phyloP scores from a whole-genome alignment of 2,888 invertebrate species.

The Gymnosoma rotundatum region DNA sequence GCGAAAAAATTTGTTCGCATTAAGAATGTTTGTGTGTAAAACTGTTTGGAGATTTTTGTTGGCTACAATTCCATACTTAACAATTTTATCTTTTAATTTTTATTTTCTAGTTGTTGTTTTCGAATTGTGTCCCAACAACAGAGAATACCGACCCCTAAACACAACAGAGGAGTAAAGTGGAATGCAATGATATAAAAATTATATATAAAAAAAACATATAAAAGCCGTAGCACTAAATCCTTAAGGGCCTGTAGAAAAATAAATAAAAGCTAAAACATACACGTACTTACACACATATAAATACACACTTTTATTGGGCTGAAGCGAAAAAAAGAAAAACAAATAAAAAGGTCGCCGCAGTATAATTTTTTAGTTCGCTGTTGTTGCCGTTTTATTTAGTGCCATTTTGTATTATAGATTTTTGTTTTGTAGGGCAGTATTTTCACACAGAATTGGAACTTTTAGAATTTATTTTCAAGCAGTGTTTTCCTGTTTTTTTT shows the following conservation, averaged over 20 bases:
- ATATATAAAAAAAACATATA: constrained; percentile 37
- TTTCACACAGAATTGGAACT: constrained; percentile 35
- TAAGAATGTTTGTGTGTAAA: constrained; percentile 2
- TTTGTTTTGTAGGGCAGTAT: constrained; percentile 44
- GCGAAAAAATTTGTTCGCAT: constrained; percentile 33
- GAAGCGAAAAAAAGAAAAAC: constrained; percentile 7
- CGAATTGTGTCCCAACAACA: constrained; percentile 23
- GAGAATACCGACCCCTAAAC: constrained; percentile 12
- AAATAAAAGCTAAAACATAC: constrained; percentile 37
- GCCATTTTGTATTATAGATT: constrained; percentile 44
- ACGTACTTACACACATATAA: neutral
- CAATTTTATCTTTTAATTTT: constrained; percentile 12
- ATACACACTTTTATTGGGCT: neutral
- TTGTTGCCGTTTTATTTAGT: constrained; percentile 30
- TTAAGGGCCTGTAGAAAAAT: constrained; percentile 59
- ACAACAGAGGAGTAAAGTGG: constrained; percentile 25
- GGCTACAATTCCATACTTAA: constrained; percentile 57
- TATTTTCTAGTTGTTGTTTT: constrained; percentile 1
- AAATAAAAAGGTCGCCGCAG: constrained; percentile 54
- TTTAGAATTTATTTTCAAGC: constrained; percentile 42
- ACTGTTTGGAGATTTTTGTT: constrained; percentile 37
- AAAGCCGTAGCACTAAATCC: constrained; percentile 61
- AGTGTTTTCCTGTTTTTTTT: neutral
- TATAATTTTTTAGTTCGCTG: constrained; percentile 5
- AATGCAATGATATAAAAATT: constrained; percentile 47